A percentile compares a stretch with the other conserved stretches of the same genome.
phyloP scores from a whole-genome alignment of 2,888 invertebrate species.

The Leptura quadrifasciata region DNA sequence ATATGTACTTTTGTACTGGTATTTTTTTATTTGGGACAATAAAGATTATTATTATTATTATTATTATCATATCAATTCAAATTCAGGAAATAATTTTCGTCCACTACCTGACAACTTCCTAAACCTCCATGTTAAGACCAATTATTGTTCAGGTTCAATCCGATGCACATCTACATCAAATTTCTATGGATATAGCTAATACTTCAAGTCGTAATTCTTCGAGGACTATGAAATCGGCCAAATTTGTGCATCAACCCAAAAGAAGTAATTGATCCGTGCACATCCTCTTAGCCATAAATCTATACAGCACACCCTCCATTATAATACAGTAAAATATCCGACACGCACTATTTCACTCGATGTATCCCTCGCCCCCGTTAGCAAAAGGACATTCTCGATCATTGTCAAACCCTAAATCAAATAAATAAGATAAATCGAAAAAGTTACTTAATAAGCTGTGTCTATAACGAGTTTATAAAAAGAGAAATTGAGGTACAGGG shows the following conservation, averaged over 20 bases:
- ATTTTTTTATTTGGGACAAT: too few relatives aligned
- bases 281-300: conserved; percentile 7
- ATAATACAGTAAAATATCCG: conserved; percentile 1
- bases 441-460: background rate
- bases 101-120: too few relatives aligned
- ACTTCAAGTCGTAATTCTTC: background rate
- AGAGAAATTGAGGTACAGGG: too few relatives aligned
- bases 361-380: background rate
- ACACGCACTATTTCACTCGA: background rate
- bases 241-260: background rate
- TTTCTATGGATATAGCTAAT: background rate
- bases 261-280: background rate
- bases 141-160: too few relatives aligned
- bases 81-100: too few relatives aligned
- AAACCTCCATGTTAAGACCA: too few relatives aligned
- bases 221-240: background rate
- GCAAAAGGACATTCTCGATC: conserved; percentile 1
- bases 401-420: background rate
- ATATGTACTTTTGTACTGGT: too few relatives aligned
- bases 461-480: background rate
- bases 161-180: too few relatives aligned
- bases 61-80: too few relatives aligned
- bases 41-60: too few relatives aligned
- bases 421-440: conserved; percentile 7
- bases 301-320: background rate